Base-by-base conservation (phyloP, 2,113 vertebrate species). In the Quiscalus mexicanus region DNA sequence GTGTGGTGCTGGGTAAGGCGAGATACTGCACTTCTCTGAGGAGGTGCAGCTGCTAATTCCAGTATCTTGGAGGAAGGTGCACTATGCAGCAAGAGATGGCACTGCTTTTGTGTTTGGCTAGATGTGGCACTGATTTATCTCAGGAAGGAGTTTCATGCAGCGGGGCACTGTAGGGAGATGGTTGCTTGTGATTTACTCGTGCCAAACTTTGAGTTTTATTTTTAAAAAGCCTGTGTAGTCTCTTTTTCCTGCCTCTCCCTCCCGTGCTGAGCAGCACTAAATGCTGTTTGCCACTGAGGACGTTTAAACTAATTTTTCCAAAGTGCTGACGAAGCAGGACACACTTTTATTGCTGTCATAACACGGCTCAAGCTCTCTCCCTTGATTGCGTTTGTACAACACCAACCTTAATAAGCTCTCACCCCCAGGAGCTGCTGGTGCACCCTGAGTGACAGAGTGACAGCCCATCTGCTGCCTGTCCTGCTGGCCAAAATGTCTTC, bases 311-410 rank as follows among this genome's bases (percentile, higher is more conserved):
- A 92, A 87, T 94, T 96, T 95, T 84, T 91, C 69, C 23, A 27
- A 95, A 95, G 74, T 45, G 93, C 97, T 97, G 97, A 97, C 42
- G 68, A 94, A 89, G 96, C 96, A 90, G 87, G 49, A 55, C 77
- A 21, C 27, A 2, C 92, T 96, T 95, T 89, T 85, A 93, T 62
- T 85, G 80, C 97, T 85, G 80, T 52, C 87, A 63, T 73, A 95
- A 89, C 94, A 62, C 59, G 4, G 60, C 93, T 69, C 77, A 39
- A 65, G 73, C 77, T 91, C 62, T 24, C 87, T 65, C 44, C 94
- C 87, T 62, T 95, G 87, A 78, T 49, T 82, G 83, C 1, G 1
- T 91, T 95, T 87, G 93, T 64, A 56, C 77, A 94, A 71, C 83
- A 59, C 84, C 4, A 8, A 80, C 87, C 90, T 91, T 27, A 89